Conservation (phyloP, 2,797 vertebrate species). For the Scomberomorus guttatus region DNA sequence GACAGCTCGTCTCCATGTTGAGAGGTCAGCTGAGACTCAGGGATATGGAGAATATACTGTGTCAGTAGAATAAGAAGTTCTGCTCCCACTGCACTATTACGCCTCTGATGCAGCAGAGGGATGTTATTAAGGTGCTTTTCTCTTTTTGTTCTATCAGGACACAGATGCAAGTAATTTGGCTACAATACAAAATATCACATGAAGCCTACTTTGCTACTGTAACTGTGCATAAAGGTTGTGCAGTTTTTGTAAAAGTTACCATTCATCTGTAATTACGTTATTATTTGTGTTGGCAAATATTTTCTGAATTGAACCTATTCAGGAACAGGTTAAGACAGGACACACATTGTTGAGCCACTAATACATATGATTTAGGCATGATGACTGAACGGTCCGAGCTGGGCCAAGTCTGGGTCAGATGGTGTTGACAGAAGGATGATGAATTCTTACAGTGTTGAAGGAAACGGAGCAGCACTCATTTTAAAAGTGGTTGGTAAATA, state of each 20-base stretch:
- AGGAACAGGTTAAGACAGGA: too few species aligned
- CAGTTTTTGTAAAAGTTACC: too few species aligned
- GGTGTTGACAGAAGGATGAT: too few species aligned
- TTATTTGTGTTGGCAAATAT: background rate
- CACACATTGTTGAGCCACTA: too few species aligned
- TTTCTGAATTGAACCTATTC: too few species aligned
- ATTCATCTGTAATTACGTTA: too few species aligned
- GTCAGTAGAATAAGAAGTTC: constrained; percentile 2
- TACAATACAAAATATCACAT: background rate
- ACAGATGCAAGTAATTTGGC: background rate
- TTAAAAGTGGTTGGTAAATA: background rate
- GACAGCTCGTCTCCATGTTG: background rate
- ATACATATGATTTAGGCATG: too few species aligned
- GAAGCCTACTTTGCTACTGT: background rate
- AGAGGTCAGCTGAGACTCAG: constrained; percentile 5
- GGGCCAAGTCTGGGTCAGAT: too few species aligned
- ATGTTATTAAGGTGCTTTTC: background rate
- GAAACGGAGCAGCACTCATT: background rate
- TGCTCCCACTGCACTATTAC: background rate
- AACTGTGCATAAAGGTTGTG: background rate
- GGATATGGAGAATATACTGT: background rate
- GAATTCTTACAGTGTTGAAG: too few species aligned
- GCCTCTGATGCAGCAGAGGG: background rate
- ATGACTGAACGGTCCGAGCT: too few species aligned
- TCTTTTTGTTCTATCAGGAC: background rate